A percentile compares a stretch with the other conserved stretches of the same genome.
Conservation (phyloP, 2,797 vertebrate species). For the Takifugu rubripes region DNA sequence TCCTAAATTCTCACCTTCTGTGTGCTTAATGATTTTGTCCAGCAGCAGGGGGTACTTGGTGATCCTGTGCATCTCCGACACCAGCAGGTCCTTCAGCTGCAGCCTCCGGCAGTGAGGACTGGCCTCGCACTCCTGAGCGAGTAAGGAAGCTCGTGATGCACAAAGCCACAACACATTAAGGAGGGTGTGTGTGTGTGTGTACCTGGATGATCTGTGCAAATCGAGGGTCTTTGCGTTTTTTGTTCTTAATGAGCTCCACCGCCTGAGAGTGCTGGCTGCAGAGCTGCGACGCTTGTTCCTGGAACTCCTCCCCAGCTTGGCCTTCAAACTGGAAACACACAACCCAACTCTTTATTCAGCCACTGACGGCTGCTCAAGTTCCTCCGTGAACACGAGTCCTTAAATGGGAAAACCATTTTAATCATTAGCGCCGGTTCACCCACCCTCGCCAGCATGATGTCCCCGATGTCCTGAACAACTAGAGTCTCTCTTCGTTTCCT, state of each 20-base stretch:
- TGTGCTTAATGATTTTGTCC: conserved; percentile 95
- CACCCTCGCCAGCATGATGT: conserved; percentile 88
- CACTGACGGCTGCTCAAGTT: no score
- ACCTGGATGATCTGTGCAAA: conserved; percentile 92
- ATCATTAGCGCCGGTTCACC: conserved; percentile 12
- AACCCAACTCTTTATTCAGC: background rate
- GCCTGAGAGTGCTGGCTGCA: conserved; percentile 88
- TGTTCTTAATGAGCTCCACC: conserved; percentile 90
- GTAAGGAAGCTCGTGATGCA: background rate
- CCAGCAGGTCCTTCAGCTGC: conserved; percentile 90
- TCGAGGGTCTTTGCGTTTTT: conserved; percentile 87
- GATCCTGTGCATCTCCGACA: conserved; percentile 92
- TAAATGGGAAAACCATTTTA: no score
- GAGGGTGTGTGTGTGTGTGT: background rate
- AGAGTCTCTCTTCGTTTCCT: conserved; percentile 83
- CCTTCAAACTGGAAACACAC: conserved; percentile 81
- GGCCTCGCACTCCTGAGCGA: conserved; percentile 85
- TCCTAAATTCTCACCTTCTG: conserved; percentile 70
- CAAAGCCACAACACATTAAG: background rate
- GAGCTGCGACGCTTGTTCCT: conserved; percentile 84
- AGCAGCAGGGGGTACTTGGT: conserved; percentile 96
- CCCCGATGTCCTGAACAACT: conserved; percentile 85
- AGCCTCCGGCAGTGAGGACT: conserved; percentile 89
- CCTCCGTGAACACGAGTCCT: no score
- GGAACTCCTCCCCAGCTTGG: conserved; percentile 82